Evolutionary conservation across 2,888 invertebrate species (phyloP).

Genomic region (Rhorus exstirpatorius): DNA sequence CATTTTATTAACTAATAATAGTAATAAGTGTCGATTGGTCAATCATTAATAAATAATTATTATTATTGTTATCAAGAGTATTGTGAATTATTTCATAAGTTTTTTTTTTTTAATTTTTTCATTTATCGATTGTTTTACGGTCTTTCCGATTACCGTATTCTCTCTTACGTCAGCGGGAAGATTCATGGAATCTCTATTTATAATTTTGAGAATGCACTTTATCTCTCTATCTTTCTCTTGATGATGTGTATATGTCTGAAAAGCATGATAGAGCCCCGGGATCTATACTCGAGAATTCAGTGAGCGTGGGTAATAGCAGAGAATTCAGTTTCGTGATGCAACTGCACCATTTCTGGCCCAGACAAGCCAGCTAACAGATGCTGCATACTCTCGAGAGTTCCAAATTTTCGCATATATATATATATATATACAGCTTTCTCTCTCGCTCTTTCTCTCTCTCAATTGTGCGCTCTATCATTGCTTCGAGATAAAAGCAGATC

Average conservation of each 20-base stretch:
- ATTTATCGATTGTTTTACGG: not conserved
- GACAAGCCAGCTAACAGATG: slow-evolving; percentile 44
- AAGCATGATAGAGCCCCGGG: slow-evolving; percentile 31
- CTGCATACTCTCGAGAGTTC: slow-evolving; percentile 38
- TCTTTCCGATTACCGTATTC: too few relatives aligned
- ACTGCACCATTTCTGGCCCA: slow-evolving; percentile 24
- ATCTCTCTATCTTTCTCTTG: not conserved
- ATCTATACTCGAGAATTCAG: slow-evolving; percentile 20
- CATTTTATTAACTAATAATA: too few relatives aligned
- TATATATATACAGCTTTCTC: too few relatives aligned
- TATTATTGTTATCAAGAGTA: too few relatives aligned
- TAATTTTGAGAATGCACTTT: not conserved
- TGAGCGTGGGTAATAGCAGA: slow-evolving; percentile 21
- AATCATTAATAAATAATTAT: too few relatives aligned
- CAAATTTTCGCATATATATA: slow-evolving; percentile 57
- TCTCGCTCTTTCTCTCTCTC: not conserved
- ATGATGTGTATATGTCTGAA: slow-evolving; percentile 8
- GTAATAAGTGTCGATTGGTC: too few relatives aligned
- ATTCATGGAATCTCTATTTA: not conserved
- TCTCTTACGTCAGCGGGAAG: not conserved
- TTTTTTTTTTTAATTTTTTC: not conserved
- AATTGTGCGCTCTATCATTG: slow-evolving; percentile 21
- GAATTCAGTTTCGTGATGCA: slow-evolving; percentile 46
- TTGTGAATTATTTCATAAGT: not conserved
- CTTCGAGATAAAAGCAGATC: slow-evolving; percentile 25